Evolutionary conservation across 2,113 vertebrate species (phyloP).

Genomic region (Protomyctophum bolini): DNA sequence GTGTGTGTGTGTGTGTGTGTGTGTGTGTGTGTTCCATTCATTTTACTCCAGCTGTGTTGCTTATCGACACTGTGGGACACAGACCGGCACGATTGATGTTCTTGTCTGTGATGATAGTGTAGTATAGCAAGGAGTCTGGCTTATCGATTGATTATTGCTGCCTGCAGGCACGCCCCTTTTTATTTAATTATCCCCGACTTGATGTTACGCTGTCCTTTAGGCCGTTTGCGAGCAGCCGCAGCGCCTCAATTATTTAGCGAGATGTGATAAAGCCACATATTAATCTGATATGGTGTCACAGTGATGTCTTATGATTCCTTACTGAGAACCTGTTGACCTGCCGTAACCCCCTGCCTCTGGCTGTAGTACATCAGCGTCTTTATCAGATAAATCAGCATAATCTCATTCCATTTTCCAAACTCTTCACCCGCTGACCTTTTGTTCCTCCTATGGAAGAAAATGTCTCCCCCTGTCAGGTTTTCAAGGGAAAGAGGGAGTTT

Average conservation of each 20-base stretch:
- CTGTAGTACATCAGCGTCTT: not conserved
- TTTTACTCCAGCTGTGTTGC: constrained; percentile 33
- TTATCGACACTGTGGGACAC: constrained; percentile 61
- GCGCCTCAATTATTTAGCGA: no score
- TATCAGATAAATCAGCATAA: constrained; percentile 32
- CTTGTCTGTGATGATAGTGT: constrained; percentile 61
- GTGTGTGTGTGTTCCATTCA: not conserved
- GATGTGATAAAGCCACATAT: no score
- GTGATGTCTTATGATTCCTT: not conserved
- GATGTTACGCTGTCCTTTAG: no score
- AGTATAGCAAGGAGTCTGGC: constrained; percentile 49
- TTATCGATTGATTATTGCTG: constrained; percentile 56
- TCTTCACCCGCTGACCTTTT: constrained; percentile 46
- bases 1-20: not conserved
- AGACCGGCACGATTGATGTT: constrained; percentile 63
- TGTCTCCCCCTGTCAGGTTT: constrained; percentile 34
- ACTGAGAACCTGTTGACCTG: not conserved
- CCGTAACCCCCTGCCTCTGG: not conserved
- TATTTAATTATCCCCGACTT: no score
- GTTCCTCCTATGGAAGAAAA: constrained; percentile 20
- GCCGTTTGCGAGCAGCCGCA: no score
- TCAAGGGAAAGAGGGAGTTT: constrained; percentile 1
- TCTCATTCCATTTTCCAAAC: constrained; percentile 26
- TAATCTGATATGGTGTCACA: no score
- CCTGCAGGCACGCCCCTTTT: no score